Conservation (phyloP, 2,113 vertebrate species). For the Cichladusa arquata region DNA sequence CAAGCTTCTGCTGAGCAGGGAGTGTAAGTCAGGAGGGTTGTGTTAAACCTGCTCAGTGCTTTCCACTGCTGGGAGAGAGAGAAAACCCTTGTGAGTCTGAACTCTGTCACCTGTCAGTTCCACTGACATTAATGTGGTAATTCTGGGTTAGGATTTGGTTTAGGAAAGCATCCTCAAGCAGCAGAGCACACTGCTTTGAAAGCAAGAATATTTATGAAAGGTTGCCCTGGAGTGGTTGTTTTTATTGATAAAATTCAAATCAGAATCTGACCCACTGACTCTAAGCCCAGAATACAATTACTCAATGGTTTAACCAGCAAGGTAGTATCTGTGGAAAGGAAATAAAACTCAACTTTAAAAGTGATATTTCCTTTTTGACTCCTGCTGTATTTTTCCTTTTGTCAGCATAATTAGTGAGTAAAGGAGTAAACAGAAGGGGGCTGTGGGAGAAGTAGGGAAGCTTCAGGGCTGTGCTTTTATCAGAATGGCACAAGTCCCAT, state of each 20-base stretch:
- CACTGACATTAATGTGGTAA: constrained; percentile 8
- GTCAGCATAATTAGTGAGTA: background rate
- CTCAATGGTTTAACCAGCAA: background rate
- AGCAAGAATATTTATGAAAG: background rate
- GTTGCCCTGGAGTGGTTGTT: background rate
- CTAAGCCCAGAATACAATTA: background rate
- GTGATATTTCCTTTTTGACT: background rate
- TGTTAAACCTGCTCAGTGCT: background rate
- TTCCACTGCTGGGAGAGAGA: background rate
- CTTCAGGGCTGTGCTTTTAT: background rate
- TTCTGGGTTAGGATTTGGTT: constrained; percentile 14
- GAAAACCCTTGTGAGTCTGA: background rate
- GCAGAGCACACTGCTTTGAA: background rate
- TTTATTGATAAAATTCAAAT: background rate
- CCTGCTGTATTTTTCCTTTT: background rate
- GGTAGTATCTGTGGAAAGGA: background rate
- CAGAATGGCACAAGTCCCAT: background rate
- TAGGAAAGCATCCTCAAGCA: background rate
- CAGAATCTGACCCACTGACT: background rate
- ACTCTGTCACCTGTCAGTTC: constrained; percentile 15
- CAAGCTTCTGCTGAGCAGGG: background rate
- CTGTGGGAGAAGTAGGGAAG: background rate
- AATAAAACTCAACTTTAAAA: background rate
- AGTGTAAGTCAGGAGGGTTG: background rate
- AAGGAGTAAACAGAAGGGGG: background rate